Conservation (phyloP, 2,113 vertebrate genomes). For the Ramphastos sulfuratus region DNA sequence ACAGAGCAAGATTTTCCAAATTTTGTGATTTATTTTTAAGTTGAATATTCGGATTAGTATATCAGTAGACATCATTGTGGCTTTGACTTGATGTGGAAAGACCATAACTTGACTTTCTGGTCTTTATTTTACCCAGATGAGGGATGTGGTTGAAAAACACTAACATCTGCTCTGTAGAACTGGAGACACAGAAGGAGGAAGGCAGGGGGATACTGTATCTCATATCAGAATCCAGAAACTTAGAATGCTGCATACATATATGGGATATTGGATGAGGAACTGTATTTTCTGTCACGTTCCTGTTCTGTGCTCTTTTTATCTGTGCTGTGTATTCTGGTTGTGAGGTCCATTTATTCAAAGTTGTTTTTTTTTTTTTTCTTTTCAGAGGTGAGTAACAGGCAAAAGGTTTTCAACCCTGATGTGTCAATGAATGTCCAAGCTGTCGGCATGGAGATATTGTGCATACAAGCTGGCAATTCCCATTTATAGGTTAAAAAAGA, state of each 20-base stretch:
- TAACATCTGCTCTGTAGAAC: neutral
- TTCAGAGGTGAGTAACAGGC: fast-evolving
- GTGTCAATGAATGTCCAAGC: neutral
- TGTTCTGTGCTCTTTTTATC: neutral
- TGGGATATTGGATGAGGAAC: neutral
- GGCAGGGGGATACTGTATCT: fast-evolving
- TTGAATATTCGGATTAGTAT: neutral
- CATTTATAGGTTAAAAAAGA: neutral
- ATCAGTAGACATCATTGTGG: neutral
- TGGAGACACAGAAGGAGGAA: neutral
- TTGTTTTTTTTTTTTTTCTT: neutral
- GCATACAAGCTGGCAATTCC: neutral
- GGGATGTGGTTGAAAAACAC: neutral
- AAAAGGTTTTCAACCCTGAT: neutral
- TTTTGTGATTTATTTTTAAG: neutral
- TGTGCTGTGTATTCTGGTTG: neutral
- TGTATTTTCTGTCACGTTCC: neutral
- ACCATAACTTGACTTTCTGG: fast-evolving
- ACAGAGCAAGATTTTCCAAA: neutral
- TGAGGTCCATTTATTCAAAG: neutral
- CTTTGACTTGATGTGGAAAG: neutral
- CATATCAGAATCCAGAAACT: neutral
- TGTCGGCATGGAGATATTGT: neutral
- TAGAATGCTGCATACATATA: neutral
- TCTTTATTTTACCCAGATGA: neutral